A percentile compares a stretch with the other conserved stretches of the same genome.
These are phyloP conservation scores for Erethizon dorsatum DNA, from an alignment of 2,797 vertebrate genomes.

Conservation along the genomic window DNA sequence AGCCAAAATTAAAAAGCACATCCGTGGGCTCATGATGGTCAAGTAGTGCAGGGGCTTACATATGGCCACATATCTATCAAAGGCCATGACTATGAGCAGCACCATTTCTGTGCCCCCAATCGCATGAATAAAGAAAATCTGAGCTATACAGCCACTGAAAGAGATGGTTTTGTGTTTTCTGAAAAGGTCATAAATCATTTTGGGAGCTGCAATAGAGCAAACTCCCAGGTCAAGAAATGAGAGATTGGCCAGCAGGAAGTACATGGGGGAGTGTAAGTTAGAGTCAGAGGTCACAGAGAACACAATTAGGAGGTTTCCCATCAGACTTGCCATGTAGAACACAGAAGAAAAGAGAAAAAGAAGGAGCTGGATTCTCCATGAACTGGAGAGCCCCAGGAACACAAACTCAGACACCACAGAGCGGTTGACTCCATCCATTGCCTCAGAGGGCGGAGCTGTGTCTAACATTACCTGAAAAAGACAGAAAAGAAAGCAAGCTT, in stretches of 20 bases:
- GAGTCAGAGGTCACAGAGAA: constrained; percentile 64
- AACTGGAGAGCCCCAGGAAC: constrained; percentile 73
- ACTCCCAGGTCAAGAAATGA: constrained; percentile 83
- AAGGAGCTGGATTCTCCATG: constrained; percentile 30
- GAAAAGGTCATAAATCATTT: constrained; percentile 84
- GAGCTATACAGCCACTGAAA: constrained; percentile 77
- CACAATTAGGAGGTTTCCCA: constrained; percentile 79
- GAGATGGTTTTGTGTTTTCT: constrained; percentile 81
- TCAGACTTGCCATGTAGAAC: constrained; percentile 68
- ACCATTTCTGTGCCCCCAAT: constrained; percentile 82
- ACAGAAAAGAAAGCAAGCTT: not conserved
- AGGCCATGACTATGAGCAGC: constrained; percentile 78
- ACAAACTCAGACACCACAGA: constrained; percentile 78
- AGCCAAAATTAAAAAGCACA: constrained; percentile 71
- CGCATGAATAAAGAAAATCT: constrained; percentile 85
- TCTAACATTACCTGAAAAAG: constrained; percentile 26
- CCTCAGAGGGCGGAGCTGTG: not conserved
- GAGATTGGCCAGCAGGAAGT: constrained; percentile 83
- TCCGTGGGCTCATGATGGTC: constrained; percentile 66
- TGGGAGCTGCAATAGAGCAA: constrained; percentile 81
- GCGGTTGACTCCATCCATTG: constrained; percentile 56
- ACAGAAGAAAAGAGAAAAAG: constrained; percentile 74
- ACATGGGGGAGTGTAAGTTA: constrained; percentile 82
- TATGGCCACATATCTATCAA: constrained; percentile 75
- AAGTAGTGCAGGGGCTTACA: constrained; percentile 83